A percentile compares a stretch with the other conserved stretches of the same genome.
phyloP scores from a whole-genome alignment of 2,888 invertebrate genomes.

The Rhorus exstirpatorius region DNA sequence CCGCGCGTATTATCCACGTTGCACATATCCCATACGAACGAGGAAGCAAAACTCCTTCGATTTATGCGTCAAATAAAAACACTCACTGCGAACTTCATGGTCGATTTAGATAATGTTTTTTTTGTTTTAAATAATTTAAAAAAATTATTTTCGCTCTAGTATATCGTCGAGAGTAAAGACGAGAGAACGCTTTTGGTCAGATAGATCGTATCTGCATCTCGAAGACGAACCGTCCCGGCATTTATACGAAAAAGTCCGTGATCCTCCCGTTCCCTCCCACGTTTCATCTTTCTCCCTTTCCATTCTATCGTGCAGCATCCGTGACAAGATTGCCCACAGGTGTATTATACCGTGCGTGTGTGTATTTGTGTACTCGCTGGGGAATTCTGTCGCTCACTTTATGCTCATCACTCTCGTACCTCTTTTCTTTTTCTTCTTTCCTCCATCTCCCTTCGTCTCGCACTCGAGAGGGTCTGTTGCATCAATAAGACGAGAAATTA shows the following conservation, averaged over 20 bases:
- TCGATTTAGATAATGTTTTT: slow-evolving; percentile 59
- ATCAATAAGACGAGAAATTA: slow-evolving; percentile 61
- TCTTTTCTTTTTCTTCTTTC: too few relatives aligned
- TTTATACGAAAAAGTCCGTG: slow-evolving; percentile 83
- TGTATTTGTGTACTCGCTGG: slow-evolving; percentile 41
- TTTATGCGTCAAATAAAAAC: slow-evolving; percentile 63
- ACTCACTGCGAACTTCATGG: slow-evolving; percentile 84
- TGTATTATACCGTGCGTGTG: slow-evolving; percentile 69
- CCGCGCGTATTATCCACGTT: slow-evolving; percentile 49
- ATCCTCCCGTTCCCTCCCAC: slow-evolving; percentile 61
- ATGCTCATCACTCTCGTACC: slow-evolving; percentile 57
- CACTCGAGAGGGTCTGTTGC: slow-evolving; percentile 5
- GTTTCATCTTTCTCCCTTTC: slow-evolving; percentile 81
- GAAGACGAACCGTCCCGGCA: slow-evolving; percentile 78
- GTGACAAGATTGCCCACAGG: slow-evolving; percentile 69
- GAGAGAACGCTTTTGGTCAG: slow-evolving; percentile 79
- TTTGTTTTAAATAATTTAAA: slow-evolving; percentile 20
- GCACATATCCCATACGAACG: slow-evolving; percentile 34
- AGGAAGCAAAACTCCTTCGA: slow-evolving; percentile 17
- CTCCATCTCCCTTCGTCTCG: slow-evolving; percentile 40
- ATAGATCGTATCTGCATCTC: slow-evolving; percentile 82
- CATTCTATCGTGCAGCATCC: slow-evolving; percentile 76
- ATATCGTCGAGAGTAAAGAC: slow-evolving; percentile 20
- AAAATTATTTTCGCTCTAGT: slow-evolving; percentile 9
- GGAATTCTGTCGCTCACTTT: slow-evolving; percentile 66